These are phyloP conservation scores for Akabosia matsudoensis DNA, from an alignment of 1,140 invertebrate species.

Conservation along the genomic window DNA sequence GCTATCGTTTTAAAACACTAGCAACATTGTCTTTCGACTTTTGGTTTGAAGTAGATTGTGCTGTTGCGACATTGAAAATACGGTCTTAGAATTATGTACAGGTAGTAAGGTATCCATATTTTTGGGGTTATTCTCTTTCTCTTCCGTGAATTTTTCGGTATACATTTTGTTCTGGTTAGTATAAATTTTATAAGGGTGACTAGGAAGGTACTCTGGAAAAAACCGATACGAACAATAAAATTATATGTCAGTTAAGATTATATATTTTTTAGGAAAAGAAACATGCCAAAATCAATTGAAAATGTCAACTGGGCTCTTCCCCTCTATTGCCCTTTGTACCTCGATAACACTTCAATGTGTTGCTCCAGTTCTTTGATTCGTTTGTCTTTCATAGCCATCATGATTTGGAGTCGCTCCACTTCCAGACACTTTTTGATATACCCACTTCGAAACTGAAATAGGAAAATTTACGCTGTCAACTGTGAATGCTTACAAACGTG, in stretches of 20 bases:
- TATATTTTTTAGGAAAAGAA: too few relatives aligned
- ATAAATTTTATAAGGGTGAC: background rate
- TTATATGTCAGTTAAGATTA: background rate
- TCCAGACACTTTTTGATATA: conserved; percentile 44
- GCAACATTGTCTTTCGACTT: too few relatives aligned
- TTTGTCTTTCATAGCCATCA: conserved; percentile 38
- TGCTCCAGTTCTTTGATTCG: conserved; percentile 42
- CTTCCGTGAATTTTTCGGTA: too few relatives aligned
- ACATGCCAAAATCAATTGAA: background rate
- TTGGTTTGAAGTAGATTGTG: too few relatives aligned
- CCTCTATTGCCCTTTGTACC: conserved; percentile 6
- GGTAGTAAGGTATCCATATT: too few relatives aligned
- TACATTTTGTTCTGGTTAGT: too few relatives aligned
- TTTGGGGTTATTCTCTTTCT: too few relatives aligned
- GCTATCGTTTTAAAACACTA: too few relatives aligned
- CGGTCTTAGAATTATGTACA: too few relatives aligned
- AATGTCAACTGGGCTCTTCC: background rate
- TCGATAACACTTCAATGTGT: conserved; percentile 37
- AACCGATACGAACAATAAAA: too few relatives aligned
- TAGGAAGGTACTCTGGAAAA: conserved; percentile 21
- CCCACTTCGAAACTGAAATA: conserved; percentile 38
- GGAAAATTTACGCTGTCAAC: background rate
- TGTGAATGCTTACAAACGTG: background rate
- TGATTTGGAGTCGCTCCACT: conserved; percentile 43
- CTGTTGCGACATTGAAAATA: too few relatives aligned